Evolutionary conservation across 2,797 vertebrate species (phyloP), one percentile per base, ranked within the genome.

Genomic region (Chlorospingus flavigularis): DNA sequence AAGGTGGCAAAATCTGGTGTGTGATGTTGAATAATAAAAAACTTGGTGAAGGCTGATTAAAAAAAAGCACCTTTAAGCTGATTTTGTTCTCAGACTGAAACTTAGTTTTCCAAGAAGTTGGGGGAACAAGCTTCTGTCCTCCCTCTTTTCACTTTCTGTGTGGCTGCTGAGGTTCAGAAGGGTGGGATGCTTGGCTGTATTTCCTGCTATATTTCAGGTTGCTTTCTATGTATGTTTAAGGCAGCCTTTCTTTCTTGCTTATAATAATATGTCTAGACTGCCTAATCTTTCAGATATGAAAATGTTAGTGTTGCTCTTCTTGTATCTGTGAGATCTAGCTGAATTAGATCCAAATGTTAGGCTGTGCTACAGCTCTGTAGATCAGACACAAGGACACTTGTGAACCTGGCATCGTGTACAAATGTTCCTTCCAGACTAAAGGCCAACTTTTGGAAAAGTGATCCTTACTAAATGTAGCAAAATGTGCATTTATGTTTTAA

Each of bases 141-240:
- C 5, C n/a, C 26, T 75, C 24, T 15, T 9, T 50, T 63, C 5
- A 2, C 13, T n/a, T 62, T 40, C 11, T 65, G 9, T 20, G 6
- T 66, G 21, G 28, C 23, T 80, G 24, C 31, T 51, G n/a, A 30
- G 39, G 17, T 61, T 74, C n/a, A 45, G 31, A 35, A n/a, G 18
- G 16, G 10, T 39, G 9, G 0, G 1, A 2, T 45, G 3, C 11
- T 61, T 19, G 26, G 3, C 6, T 51, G 1, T 25, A 2, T 40
- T 76, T 33, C 24, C 54, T 61, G 28, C 6, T 47, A 1, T 18
- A 24, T 35, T 78, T n/a, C 7, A 28, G 2, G 9, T 66, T 91
- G 23, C 5, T 70, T 73, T 58, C 17, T 26, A 1, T 35, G 25
- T 23, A 30, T 33, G 85, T 74, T 82, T 33, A 70, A 63, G 31